Evolutionary conservation across 2,888 invertebrate genomes (phyloP), one percentile per base, ranked within the genome.

Genomic region (Eupithecia exiguata): DNA sequence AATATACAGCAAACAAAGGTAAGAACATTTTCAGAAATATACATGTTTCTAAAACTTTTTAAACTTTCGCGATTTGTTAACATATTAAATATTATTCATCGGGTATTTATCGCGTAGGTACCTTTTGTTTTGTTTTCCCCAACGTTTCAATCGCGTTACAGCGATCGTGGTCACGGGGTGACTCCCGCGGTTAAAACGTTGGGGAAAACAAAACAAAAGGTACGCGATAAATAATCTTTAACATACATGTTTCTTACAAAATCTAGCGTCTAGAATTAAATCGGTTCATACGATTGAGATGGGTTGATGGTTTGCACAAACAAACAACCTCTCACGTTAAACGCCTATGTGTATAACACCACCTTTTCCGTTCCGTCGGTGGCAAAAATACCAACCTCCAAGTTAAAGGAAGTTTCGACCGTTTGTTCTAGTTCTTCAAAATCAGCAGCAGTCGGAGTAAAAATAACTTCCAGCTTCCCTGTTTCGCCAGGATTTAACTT

Each of bases 401-500:
- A 83, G 84, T 92, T 89, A 78, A 95, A 88, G 35, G 82, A 87
- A 6, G 90, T 87, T 78, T 92, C 89, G 14, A 95, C 87, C 74
- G 87, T 81, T 71, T 94, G 90, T 81, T 95, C 94, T 58, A 92
- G 84, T 75, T 94, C 90, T 5, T 87, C 85, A 80, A 94, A 95
- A 77, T 89, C 88, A 4, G 80, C 81, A 7, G 88, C 84, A 40
- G 91, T 93, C 0, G 96, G 96, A 58, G 91, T 83, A 84, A 96
- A 96, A 0, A 89, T 86, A 5, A 96, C 86, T 76, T 94, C 94
- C 0, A 96, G 79, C 77, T 92, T 91, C 5, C 90, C 91, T 10
- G 84, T 88, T 83, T 95, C 95, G 1, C 95, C 95, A 30, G 95
- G 91, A 68, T 84, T 84, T 70, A 96, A 79, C 79, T 89, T 91